Conservation (phyloP, 2,797 vertebrate species). For the Pangasius sanitwongsei region DNA sequence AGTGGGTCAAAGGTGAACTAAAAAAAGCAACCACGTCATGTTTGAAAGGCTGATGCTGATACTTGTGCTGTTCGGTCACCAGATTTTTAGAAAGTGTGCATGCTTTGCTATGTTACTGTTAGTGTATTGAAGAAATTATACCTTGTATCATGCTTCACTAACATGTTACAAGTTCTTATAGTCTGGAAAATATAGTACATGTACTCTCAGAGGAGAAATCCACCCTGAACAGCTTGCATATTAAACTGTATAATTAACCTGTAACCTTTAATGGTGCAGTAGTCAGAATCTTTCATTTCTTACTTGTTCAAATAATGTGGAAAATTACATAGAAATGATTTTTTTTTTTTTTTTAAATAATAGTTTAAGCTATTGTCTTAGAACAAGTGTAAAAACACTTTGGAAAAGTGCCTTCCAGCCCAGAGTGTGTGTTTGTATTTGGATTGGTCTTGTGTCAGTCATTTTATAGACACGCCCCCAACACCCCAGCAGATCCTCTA, state of each 20-base stretch:
- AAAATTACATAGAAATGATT: neutral
- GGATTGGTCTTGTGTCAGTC: neutral
- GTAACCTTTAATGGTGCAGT: neutral
- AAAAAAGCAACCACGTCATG: neutral
- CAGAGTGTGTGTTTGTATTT: neutral
- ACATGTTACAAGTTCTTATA: neutral
- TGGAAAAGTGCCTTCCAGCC: neutral
- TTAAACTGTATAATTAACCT: neutral
- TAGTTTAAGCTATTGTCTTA: neutral
- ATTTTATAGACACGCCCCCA: neutral
- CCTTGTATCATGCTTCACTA: neutral
- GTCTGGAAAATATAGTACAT: neutral
- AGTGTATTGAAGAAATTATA: neutral
- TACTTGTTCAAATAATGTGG: neutral
- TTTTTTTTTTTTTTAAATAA: neutral
- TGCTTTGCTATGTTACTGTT: neutral
- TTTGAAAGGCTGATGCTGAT: neutral
- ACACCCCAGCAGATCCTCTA: neutral
- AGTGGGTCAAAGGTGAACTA: constrained; percentile 37
- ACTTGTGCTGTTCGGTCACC: neutral
- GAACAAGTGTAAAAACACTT: neutral
- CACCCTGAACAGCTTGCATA: neutral
- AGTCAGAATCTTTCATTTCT: neutral
- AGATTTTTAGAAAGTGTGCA: neutral
- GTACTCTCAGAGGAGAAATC: neutral